Conservation (phyloP, 2,888 invertebrate species). For the Catocala nupta region DNA sequence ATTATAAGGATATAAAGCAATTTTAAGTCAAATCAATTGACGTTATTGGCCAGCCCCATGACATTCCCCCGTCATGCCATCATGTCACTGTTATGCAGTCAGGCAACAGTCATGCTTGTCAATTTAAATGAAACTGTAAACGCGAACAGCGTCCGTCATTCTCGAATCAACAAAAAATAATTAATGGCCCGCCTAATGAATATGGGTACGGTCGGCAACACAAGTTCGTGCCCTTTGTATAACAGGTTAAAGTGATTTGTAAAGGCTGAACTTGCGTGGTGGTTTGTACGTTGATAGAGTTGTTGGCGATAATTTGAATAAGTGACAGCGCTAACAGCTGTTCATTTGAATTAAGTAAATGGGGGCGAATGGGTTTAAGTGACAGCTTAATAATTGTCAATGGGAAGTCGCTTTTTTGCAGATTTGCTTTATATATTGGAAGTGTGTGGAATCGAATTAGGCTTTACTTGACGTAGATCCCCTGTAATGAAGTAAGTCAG, state of each 20-base stretch:
- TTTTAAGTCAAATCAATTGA: background rate
- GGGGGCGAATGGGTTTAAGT: slow-evolving; percentile 3
- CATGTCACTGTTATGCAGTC: slow-evolving; percentile 51
- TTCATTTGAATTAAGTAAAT: slow-evolving; percentile 15
- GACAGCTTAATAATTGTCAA: no score
- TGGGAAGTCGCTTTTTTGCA: no score
- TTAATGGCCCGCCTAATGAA: slow-evolving; percentile 82
- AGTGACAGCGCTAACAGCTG: slow-evolving; percentile 18
- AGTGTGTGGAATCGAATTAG: no score
- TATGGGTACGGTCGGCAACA: slow-evolving; percentile 50
- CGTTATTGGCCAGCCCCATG: slow-evolving; percentile 23
- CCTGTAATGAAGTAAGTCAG: no score
- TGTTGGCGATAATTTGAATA: slow-evolving; percentile 16
- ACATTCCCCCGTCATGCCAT: slow-evolving; percentile 47
- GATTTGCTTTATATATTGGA: no score
- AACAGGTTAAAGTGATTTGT: slow-evolving; percentile 15
- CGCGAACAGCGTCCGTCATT: slow-evolving; percentile 66
- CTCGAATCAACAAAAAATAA: slow-evolving; percentile 81
- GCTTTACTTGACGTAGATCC: no score
- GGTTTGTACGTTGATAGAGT: slow-evolving; percentile 17
- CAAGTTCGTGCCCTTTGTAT: slow-evolving; percentile 21
- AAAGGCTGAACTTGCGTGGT: slow-evolving; percentile 17
- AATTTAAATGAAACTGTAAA: slow-evolving; percentile 76
- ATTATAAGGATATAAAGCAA: no score
- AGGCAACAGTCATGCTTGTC: slow-evolving; percentile 64